Evolutionary conservation across 2,797 vertebrate species (phyloP), one percentile per base, ranked within the genome.

Genomic region (Manis crassicaudata): DNA sequence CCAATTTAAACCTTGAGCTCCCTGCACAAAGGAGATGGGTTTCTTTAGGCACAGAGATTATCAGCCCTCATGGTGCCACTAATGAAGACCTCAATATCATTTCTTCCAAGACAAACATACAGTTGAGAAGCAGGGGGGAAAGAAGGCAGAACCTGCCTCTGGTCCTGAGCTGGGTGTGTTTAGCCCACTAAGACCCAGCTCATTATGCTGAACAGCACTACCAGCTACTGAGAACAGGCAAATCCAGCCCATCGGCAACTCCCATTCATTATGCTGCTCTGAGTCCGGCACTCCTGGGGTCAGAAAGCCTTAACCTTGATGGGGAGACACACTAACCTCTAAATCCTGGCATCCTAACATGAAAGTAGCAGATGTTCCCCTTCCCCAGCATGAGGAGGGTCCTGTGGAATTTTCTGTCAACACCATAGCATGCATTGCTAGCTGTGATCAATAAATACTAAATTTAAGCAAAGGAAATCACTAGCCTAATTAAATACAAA

Each of bases 61-160:
- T 88, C 94, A 91, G 83, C 35, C 73, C 65, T 95, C 72, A 35
- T 7, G 73, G n/a, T 85, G 76, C 68, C 94, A 80, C 82, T 97
- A 88, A 93, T 94, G 93, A 96, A 96, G 96, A 97, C 83, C 77
- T 52, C 52, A 83, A 29, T 37, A 76, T 89, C 35, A 97, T 93
- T 97, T 97, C 65, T 84, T 94, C 54, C 65, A 76, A 97, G 98
- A 93, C 20, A 95, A 97, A 98, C 95, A 65, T 12, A 37, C 46
- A 91, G 68, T 77, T 95, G 87, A 82, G 97, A 98, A 79, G 27
- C 27, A 21, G 50, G 40, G 29, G 43, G 13, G 7, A 17, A 0
- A 88, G 50, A 83, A 92, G 70, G 27, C 11, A 65, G 37, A 94
- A 85, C 16, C 81, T 18, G 79, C 43, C 82, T 96, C 14, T 0